Conservation (phyloP, 2,113 vertebrate species). For the Gavia stellata region DNA sequence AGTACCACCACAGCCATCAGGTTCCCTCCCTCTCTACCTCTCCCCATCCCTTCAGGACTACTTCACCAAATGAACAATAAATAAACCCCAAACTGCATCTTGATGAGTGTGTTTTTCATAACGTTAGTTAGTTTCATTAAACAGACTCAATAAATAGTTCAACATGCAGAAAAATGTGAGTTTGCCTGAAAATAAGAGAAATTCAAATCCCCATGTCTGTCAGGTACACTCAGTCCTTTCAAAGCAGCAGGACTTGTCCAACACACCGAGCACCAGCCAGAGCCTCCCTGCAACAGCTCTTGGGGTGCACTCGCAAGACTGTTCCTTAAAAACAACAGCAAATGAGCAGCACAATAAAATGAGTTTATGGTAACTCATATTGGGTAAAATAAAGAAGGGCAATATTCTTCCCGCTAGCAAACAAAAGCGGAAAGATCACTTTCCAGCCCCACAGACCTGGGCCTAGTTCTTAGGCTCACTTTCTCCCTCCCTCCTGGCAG, state of each 20-base stretch:
- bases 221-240: neutral
- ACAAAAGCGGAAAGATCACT: neutral
- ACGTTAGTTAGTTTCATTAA: neutral
- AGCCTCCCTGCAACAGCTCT: neutral
- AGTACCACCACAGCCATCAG: neutral
- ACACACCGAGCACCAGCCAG: neutral
- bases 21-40: neutral
- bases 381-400: neutral
- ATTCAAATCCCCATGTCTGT: neutral
- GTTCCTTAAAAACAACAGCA: neutral
- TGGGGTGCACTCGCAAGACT: too few relatives aligned
- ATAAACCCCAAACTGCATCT: neutral
- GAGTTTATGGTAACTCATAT: neutral
- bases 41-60: neutral
- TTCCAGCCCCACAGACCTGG: neutral
- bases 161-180: rapidly evolving
- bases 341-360: neutral
- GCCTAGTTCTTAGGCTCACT: neutral
- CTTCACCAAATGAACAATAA: rapidly evolving
- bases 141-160: neutral
- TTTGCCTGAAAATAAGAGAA: neutral
- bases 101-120: neutral
- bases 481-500: neutral
- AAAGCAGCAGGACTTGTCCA: neutral
- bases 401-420: neutral